These are phyloP conservation scores for Acanthiza pusilla DNA, from an alignment of 2,797 vertebrate species.

Conservation along the genomic window DNA sequence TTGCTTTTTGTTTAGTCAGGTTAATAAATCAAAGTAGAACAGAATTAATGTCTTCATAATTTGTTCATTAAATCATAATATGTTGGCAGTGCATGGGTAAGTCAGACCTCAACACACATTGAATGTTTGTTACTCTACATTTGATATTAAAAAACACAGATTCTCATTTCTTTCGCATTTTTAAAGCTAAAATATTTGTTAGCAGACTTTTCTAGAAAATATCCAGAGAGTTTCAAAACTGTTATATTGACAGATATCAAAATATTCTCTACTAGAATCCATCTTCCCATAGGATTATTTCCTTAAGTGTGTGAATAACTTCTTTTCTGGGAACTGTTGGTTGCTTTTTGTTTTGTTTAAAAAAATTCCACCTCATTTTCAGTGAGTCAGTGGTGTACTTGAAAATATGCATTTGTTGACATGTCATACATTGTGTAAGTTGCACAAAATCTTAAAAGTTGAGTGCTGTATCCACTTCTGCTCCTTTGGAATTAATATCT, in stretches of 20 bases:
- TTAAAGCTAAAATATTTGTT: neutral
- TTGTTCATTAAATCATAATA: neutral
- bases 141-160: neutral
- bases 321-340: neutral
- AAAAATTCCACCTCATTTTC: neutral
- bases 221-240: neutral
- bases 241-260: neutral
- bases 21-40: neutral
- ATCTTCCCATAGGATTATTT: neutral
- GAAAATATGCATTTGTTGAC: neutral
- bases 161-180: neutral
- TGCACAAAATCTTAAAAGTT: neutral
- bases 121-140: neutral
- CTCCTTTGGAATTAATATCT: neutral
- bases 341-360: neutral
- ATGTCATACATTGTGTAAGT: neutral
- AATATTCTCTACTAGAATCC: neutral
- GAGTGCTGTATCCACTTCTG: neutral
- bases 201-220: neutral
- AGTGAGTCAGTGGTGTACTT: neutral
- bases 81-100: neutral
- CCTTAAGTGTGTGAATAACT: accelerated
- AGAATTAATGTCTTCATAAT: neutral
- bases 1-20: neutral
- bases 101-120: neutral